Conservation (phyloP, 1,140 invertebrate species). For the Sesamia nonagrioides region DNA sequence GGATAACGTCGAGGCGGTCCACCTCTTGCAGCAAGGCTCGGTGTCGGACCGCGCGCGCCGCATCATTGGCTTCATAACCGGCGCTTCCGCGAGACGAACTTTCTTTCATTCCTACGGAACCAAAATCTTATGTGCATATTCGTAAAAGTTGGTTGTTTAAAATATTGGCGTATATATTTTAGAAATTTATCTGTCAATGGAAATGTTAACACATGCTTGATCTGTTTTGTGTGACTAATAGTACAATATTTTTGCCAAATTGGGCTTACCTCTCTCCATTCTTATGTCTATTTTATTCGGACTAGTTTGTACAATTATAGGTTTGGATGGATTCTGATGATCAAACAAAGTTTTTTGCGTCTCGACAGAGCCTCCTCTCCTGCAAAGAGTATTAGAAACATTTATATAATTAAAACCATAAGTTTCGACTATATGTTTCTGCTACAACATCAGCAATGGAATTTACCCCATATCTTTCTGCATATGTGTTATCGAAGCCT, state of each 20-base stretch:
- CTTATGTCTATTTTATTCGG: constrained; percentile 75
- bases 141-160: too few species aligned
- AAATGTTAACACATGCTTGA: neutral
- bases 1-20: constrained; percentile 78
- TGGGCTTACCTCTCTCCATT: constrained; percentile 76
- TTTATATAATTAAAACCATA: constrained; percentile 16
- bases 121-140: neutral
- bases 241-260: neutral
- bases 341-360: constrained; percentile 81
- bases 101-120: constrained; percentile 59
- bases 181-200: too few species aligned
- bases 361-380: constrained; percentile 64
- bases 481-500: constrained; percentile 72
- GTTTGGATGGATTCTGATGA: constrained; percentile 82
- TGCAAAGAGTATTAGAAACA: constrained; percentile 55
- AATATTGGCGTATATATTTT: too few species aligned
- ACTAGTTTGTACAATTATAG: constrained; percentile 81
- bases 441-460: neutral
- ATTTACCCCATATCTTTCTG: constrained; percentile 79
- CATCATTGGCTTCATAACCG: constrained; percentile 64
- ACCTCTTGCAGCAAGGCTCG: constrained; percentile 75
- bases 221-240: neutral
- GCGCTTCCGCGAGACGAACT: constrained; percentile 46
- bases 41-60: constrained; percentile 73
- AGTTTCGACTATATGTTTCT: neutral